These are phyloP conservation scores for Torymus texanus DNA, from an alignment of 2,888 invertebrate genomes.

Conservation along the genomic window DNA sequence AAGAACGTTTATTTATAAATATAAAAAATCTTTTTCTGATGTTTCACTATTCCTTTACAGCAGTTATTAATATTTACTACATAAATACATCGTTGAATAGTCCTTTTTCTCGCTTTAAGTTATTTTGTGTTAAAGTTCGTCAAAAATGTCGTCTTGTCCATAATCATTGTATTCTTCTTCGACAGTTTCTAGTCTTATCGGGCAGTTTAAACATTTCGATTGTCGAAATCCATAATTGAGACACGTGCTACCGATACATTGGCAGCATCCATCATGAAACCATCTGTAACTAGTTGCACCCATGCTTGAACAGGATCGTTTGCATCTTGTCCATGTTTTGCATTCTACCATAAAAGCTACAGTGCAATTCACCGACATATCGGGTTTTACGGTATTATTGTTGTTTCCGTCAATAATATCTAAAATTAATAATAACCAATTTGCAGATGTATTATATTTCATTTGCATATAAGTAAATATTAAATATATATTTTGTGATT, in stretches of 20 bases:
- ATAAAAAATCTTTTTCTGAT: too few relatives aligned
- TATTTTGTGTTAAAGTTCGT: too few relatives aligned
- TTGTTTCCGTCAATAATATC: not conserved
- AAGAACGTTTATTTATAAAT: too few relatives aligned
- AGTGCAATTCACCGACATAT: conserved; percentile 86
- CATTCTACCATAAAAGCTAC: conserved; percentile 92
- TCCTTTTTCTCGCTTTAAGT: too few relatives aligned
- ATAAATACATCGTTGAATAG: too few relatives aligned
- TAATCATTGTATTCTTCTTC: conserved; percentile 60
- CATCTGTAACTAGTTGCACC: conserved; percentile 88
- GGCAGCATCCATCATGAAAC: conserved; percentile 95
- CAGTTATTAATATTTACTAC: too few relatives aligned
- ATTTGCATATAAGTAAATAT: too few relatives aligned
- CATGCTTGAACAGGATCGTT: conserved; percentile 86
- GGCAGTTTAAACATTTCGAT: conserved; percentile 72
- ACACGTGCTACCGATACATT: conserved; percentile 90
- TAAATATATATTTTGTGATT: too few relatives aligned
- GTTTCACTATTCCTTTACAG: too few relatives aligned
- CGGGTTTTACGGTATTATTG: not conserved
- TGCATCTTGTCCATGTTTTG: conserved; percentile 89
- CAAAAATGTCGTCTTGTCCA: conserved; percentile 55
- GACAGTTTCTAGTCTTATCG: conserved; percentile 42
- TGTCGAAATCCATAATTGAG: conserved; percentile 90
- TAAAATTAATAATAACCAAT: conserved; percentile 58
- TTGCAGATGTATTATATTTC: too few relatives aligned